Evolutionary conservation across 2,888 invertebrate genomes (phyloP), one percentile per base, ranked within the genome.

Genomic region (Gymnoscelis rufifasciata): DNA sequence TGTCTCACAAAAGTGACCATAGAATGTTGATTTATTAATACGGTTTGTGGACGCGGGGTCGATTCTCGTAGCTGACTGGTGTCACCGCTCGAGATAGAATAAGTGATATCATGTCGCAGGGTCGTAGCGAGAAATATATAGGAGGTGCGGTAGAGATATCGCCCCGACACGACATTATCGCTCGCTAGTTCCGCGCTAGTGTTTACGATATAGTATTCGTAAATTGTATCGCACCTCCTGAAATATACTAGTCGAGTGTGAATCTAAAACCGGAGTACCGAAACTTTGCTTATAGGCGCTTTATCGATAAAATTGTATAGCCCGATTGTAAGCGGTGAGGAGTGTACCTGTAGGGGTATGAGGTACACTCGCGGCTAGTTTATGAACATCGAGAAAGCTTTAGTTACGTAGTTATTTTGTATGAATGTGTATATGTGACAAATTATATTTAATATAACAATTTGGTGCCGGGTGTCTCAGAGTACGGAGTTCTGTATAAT

Each of bases 401-500:
- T 81, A 82, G 78, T 71, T 63, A 67, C 68, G 68, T 78, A 80
- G 72, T 5, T 13, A 19, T 75, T 77, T 76, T 74, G 83, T 83
- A 83, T 83, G 83, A 76, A 80, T 74, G 83, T 83, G 78, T 78
- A 79, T 82, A 75, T 76, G 74, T 77, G 71, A 73, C 76, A 78
- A 77, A 62, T 59, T 55, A 72, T 73, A 72, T 77, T 74, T 68
- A 68, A 74, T 74, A 74, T 79, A 28, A 47, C 27, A 33, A 23
- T 13, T 30, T 10, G 38, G 15, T 19, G 35, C 38, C 13, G 1
- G 42, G 38, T 43, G 47, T 23, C 13, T 10, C 24, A 23, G n/a
- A 38, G 8, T 42, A 15, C 30, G 26, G 4, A n/a, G 7, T 13
- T 15, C 33, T 7, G 15, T 3, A 8, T 31, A 19, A 3, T 2